These are phyloP conservation scores for Hephaestus fuliginosus DNA, from an alignment of 2,797 vertebrate genomes.

Conservation along the genomic window DNA sequence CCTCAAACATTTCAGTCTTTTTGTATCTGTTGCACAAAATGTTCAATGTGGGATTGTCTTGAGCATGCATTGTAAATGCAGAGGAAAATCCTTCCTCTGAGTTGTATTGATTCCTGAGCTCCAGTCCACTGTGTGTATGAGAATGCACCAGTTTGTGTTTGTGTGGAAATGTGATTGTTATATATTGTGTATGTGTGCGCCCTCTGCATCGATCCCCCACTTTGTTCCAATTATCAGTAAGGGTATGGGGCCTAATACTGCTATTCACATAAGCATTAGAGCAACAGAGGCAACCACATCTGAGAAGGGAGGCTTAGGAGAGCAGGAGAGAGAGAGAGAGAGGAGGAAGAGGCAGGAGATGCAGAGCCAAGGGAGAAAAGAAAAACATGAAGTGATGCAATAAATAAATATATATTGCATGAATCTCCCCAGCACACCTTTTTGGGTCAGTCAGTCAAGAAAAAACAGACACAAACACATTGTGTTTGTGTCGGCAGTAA, in stretches of 20 bases:
- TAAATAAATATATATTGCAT: slow-evolving; percentile 13
- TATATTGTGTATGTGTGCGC: slow-evolving; percentile 53
- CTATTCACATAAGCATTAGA: slow-evolving; percentile 76
- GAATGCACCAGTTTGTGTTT: slow-evolving; percentile 34
- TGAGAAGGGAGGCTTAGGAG: slow-evolving; percentile 40
- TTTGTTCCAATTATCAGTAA: slow-evolving; percentile 87
- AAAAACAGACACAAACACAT: neutral
- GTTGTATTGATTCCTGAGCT: slow-evolving; percentile 74
- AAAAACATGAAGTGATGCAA: slow-evolving; percentile 29
- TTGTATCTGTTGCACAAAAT: slow-evolving; percentile 45
- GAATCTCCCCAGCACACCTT: neutral
- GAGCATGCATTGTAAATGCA: slow-evolving; percentile 62
- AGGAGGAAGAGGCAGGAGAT: slow-evolving; percentile 26
- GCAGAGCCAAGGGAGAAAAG: slow-evolving; percentile 3
- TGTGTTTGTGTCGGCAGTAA: neutral
- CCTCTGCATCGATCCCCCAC: slow-evolving; percentile 80
- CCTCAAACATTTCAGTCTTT: slow-evolving; percentile 17
- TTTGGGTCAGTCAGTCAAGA: neutral
- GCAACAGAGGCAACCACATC: slow-evolving; percentile 55
- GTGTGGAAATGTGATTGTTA: slow-evolving; percentile 67
- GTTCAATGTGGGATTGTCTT: slow-evolving; percentile 41
- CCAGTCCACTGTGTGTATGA: slow-evolving; percentile 39
- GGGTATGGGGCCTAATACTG: slow-evolving; percentile 73
- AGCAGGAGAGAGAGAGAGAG: slow-evolving; percentile 19
- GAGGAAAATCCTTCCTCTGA: slow-evolving; percentile 73